Evolutionary conservation across 2,888 invertebrate genomes (phyloP).

Genomic region (Nemoura dubitans): DNA sequence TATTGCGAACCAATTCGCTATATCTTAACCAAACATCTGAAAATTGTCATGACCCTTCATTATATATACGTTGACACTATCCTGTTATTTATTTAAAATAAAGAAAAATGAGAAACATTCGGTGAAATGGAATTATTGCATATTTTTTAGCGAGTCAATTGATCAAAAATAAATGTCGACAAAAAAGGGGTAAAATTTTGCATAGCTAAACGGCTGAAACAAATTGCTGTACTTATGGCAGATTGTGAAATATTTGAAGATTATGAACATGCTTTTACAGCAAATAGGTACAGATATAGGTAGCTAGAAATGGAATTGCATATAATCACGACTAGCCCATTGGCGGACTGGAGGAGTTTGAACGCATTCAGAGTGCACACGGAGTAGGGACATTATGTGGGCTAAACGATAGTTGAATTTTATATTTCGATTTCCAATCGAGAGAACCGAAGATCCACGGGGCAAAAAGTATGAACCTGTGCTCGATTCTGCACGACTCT

Average conservation of each 20-base stretch:
- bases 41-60: no score
- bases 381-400: not conserved
- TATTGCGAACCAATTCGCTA: no score
- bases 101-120: no score
- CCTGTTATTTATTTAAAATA: no score
- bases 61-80: no score
- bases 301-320: not conserved
- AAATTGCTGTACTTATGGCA: not conserved
- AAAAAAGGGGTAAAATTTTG: not conserved
- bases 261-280: not conserved
- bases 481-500: not conserved
- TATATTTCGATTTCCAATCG: not conserved
- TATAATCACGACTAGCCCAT: not conserved
- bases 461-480: not conserved
- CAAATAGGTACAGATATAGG: not conserved
- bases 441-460: not conserved
- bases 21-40: no score
- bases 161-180: not conserved
- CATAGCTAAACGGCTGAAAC: not conserved
- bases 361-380: not conserved
- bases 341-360: not conserved
- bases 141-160: not conserved
- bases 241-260: not conserved
- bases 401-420: not conserved
- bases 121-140: no score